Evolutionary conservation across 37 sponge, comb jelly and placozoan species (phyloP).

Genomic region (Bolinopsis microptera): DNA sequence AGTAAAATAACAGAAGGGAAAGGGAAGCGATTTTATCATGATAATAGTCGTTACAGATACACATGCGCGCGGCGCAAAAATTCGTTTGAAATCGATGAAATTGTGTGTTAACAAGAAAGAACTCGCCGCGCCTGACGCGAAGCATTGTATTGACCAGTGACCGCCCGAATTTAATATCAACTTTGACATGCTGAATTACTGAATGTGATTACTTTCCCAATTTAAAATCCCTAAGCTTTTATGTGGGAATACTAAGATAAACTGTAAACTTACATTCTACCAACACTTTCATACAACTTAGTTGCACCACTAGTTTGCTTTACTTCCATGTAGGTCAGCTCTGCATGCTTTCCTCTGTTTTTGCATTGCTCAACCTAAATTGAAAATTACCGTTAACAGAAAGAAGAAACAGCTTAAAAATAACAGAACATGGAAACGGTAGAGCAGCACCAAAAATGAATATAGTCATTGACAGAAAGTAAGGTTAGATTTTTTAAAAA

Average conservation of each 20-base stretch:
- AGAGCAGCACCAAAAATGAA: no score
- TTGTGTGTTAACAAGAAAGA: neutral
- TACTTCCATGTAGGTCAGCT: slow-evolving; percentile 46
- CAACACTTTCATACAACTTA: slow-evolving; percentile 44
- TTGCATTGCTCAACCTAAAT: slow-evolving; percentile 22
- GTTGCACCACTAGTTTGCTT: neutral
- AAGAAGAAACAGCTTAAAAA: no score
- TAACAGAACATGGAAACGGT: no score
- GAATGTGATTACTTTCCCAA: no score
- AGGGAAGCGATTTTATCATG: no score
- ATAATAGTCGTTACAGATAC: no score
- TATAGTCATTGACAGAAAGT: no score
- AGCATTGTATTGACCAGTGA: neutral
- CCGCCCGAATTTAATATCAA: neutral
- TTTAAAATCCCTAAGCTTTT: no score
- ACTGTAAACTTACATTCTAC: slow-evolving; percentile 14
- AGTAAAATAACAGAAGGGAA: no score
- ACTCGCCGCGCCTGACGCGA: neutral
- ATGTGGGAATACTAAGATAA: no score
- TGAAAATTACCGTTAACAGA: neutral
- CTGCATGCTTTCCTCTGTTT: slow-evolving; percentile 56
- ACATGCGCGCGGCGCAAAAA: no score
- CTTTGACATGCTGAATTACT: neutral
- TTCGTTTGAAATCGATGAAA: neutral
- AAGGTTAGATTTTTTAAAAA: no score